Conservation (phyloP, 2,797 vertebrate genomes). For the Xenopus petersii region DNA sequence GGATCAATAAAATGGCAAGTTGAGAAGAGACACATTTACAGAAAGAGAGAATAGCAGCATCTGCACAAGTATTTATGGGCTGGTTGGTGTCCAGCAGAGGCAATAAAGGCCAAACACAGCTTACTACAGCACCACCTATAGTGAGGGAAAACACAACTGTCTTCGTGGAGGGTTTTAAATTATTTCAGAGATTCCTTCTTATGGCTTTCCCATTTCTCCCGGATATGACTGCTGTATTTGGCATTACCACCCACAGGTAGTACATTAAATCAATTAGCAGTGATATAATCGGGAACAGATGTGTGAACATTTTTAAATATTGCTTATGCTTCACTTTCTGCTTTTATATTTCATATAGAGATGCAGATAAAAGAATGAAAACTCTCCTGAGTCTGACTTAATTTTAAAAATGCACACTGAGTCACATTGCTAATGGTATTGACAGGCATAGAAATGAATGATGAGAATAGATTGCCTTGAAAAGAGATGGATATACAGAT, state of each 20-base stretch:
- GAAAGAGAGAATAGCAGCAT: conserved; percentile 16
- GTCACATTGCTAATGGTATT: neutral
- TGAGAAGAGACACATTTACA: neutral
- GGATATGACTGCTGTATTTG: neutral
- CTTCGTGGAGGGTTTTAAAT: conserved; percentile 19
- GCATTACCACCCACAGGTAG: neutral
- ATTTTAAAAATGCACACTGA: too few species aligned
- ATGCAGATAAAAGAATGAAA: too few species aligned
- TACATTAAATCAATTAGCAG: neutral
- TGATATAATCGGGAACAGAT: neutral
- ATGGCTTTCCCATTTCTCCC: neutral
- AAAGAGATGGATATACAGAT: neutral
- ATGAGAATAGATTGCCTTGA: neutral
- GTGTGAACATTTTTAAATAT: neutral
- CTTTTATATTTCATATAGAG: neutral
- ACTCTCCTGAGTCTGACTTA: too few species aligned
- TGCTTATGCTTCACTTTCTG: neutral
- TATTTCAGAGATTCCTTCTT: conserved; percentile 4
- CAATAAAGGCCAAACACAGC: conserved; percentile 26
- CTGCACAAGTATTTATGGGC: conserved; percentile 31
- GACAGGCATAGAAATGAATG: neutral
- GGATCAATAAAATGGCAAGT: neutral
- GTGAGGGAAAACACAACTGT: conserved; percentile 36
- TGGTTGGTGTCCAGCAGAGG: conserved; percentile 36
- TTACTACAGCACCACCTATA: conserved; percentile 44